phyloP scores from a whole-genome alignment of 2,113 vertebrate genomes.

The Boulengeromyrus knoepffleri region DNA sequence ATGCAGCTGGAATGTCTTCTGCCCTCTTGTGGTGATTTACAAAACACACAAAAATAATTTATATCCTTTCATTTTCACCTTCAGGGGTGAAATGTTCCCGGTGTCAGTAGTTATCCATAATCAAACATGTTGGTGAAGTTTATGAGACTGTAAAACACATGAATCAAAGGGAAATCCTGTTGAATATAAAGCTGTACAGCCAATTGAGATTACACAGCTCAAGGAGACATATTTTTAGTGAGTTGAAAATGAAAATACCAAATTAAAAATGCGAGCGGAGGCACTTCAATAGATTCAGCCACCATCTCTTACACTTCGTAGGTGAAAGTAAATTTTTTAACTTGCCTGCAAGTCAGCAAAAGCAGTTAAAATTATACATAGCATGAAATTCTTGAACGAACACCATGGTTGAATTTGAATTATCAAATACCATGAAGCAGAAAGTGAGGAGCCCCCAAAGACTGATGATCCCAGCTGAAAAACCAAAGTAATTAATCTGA shows the following conservation, averaged over 20 bases:
- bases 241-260: background rate
- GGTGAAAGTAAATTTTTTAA: background rate
- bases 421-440: background rate
- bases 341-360: background rate
- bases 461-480: background rate
- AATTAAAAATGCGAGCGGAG: background rate
- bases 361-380: background rate
- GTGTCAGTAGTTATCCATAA: background rate
- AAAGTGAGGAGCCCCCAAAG: background rate
- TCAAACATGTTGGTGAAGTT: background rate
- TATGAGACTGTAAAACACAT: background rate
- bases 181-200: background rate
- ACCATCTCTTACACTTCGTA: background rate
- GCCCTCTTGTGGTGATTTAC: constrained; percentile 6
- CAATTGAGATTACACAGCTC: background rate
- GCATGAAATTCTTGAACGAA: background rate
- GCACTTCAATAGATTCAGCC: background rate
- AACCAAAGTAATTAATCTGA: background rate
- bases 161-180: background rate
- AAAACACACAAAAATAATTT: background rate
- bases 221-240: background rate
- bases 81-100: background rate
- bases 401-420: background rate
- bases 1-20: background rate
- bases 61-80: background rate